Conservation (phyloP, 2,797 vertebrate genomes). For the Aselliscus stoliczkanus region DNA sequence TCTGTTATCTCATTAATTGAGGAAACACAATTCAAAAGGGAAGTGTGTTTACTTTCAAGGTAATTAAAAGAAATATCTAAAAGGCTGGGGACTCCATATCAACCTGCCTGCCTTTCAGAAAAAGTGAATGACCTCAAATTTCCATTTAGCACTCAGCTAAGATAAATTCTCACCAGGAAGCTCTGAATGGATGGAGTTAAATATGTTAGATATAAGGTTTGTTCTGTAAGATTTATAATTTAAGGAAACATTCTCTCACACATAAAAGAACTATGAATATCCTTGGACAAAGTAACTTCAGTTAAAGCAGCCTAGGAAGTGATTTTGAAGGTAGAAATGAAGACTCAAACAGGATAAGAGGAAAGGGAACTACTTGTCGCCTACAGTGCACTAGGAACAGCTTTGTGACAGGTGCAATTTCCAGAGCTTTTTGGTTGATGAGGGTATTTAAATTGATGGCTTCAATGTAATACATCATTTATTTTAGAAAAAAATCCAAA, state of each 20-base stretch:
- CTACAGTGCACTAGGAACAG: background rate
- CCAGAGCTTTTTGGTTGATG: background rate
- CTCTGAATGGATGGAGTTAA: background rate
- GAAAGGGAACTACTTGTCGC: background rate
- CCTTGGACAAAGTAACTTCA: background rate
- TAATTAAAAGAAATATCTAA: conserved; percentile 56
- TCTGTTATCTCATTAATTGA: conserved; percentile 72
- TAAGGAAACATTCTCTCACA: conserved; percentile 7
- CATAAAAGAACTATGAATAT: background rate
- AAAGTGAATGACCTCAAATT: conserved; percentile 38
- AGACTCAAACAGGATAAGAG: background rate
- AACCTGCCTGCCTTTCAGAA: conserved; percentile 29
- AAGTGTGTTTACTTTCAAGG: conserved; percentile 57
- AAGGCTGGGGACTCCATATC: conserved; percentile 18
- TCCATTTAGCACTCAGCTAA: background rate
- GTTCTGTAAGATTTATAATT: background rate
- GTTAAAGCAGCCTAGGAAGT: background rate
- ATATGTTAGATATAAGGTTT: background rate
- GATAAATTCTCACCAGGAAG: background rate
- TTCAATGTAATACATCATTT: background rate
- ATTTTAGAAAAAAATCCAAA: background rate
- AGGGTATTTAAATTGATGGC: background rate
- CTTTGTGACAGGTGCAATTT: background rate
- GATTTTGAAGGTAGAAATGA: background rate
- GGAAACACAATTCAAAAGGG: conserved; percentile 57